Base-by-base conservation (phyloP, 2,888 invertebrate genomes). In the Metopia argyrocephala region DNA sequence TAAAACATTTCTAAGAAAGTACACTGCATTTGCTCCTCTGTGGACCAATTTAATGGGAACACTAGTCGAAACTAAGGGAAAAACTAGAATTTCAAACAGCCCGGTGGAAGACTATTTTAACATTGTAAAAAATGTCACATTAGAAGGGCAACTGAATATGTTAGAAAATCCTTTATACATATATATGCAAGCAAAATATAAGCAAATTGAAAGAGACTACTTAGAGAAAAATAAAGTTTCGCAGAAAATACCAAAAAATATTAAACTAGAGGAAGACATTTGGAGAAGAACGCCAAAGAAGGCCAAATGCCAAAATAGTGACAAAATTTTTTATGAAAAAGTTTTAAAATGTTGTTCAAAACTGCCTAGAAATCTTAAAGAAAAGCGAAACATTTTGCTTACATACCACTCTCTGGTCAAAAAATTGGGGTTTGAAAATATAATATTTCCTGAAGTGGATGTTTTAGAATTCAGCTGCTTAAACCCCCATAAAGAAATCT, bases 281-380 rank as follows among this genome's bases (percentile, higher is more conserved):
- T 74, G 57, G 65, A 48, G 38, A 57, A 65, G 38, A 66, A 74
- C 59, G 5, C 74, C 38, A 23, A 28, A 31, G 18, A 74, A 31
- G 31, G 15, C 5, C 6, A 74, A 65, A 31, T 1, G 5, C 2
- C 54, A 38, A 38, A 45, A 45, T 23, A n/a, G 28, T 12, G n/a
- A 28, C 5, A 27, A 25, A 20, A 27, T 46, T 2, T n/a, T 2
- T 9, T 62, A 38, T 25, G 25, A 20, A 61, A 25, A 62, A 54
- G n/a, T 62, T 21, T n/a, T 54, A 54, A 54, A 52, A 4, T 12
- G 27, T 1, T 9, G 1, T 46, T 20, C 23, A n/a, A 18, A 61
- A 4, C 12, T 61, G 7, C 23, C 38, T 21, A 61, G 45, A 5
- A 5, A 9, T 2, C n/a, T 27, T 5, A 64, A 64, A 65, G 15